Evolutionary conservation across 2,888 invertebrate genomes (phyloP).

Genomic region (Drosophila suboccidentalis): DNA sequence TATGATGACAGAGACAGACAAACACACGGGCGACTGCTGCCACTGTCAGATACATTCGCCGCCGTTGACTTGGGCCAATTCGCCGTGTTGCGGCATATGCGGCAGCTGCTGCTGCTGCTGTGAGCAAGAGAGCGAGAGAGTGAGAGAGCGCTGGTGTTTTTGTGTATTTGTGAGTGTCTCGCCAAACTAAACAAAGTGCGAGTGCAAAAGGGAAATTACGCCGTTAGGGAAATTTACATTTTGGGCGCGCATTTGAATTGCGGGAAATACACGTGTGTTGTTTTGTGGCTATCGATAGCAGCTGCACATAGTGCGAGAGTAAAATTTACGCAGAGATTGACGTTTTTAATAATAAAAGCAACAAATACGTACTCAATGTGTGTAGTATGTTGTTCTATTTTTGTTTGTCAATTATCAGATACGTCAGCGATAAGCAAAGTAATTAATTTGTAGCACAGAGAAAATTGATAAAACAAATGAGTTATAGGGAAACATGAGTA

Average conservation of each 20-base stretch:
- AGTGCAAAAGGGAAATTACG: conserved; percentile 68
- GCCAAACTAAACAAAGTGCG: conserved; percentile 55
- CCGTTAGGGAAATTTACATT: conserved; percentile 38
- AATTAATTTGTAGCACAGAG: conserved; percentile 16
- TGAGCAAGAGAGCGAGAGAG: conserved; percentile 35
- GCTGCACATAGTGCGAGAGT: neutral
- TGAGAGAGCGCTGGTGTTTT: conserved; percentile 24
- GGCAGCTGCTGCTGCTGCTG: conserved; percentile 61
- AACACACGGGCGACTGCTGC: conserved; percentile 57
- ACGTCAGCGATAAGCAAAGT: conserved; percentile 23
- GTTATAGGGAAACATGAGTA: neutral
- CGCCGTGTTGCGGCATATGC: conserved; percentile 67
- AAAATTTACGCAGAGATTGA: neutral
- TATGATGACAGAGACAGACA: conserved; percentile 71
- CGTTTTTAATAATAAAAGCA: neutral
- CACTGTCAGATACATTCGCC: conserved; percentile 72
- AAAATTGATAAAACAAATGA: neutral
- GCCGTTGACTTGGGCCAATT: conserved; percentile 51
- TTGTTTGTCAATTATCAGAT: conserved; percentile 1
- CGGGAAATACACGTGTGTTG: conserved; percentile 23
- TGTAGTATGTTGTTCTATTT: neutral
- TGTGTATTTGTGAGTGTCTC: conserved; percentile 48
- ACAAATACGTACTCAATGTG: neutral
- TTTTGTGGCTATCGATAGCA: conserved; percentile 29
- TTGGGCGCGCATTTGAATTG: conserved; percentile 52